Base-by-base conservation (phyloP, 2,797 vertebrate genomes). In the Lagodon rhomboides region DNA sequence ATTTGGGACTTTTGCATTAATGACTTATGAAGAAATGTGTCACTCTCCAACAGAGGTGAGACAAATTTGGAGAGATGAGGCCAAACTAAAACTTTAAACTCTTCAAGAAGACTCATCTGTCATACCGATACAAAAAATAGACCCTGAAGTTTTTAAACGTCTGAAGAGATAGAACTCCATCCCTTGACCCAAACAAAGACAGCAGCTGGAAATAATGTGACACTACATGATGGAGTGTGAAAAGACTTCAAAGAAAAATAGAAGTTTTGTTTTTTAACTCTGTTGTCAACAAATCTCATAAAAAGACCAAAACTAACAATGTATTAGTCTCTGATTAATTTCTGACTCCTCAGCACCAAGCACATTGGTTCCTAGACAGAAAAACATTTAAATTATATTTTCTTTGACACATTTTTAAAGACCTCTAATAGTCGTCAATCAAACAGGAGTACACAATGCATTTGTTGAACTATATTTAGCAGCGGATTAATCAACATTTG, bases 121-220 rank as follows among this genome's bases (percentile, higher is more conserved):
- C 15, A 0, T 38, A 10, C 38, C 3, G 20, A 3, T 22, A 25
- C 23, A 67, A 27, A 49, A 56, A 11, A 17, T 44, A 18, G 56
- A 13, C 2, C 41, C 25, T 27, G 20, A 46, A 4, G n/a, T 73
- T 76, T 49, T 61, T 4, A 11, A 16, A 25, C 43, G 30, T 60
- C 46, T 25, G 11, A 64, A 11, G 25, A 64, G 43, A 3, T n/a
- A 15, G 0, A 22, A 43, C 41, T 18, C 12, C 1, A 12, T 18
- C 51, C 20, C 11, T 34, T 50, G 16, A 77, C 16, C 34, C 9
- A 59, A 69, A 56, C 50, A 62, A 67, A 64, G 22, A 74, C 68
- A 63, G 58, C 30, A 20, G 25, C 43, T 51, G 22, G 47, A 68
- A 63, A 44, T 50, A 10, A 38, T 25, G 17, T 44, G 22, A 13